Base-by-base conservation (phyloP, 2,888 invertebrate species). In the Xestobium rufovillosum region DNA sequence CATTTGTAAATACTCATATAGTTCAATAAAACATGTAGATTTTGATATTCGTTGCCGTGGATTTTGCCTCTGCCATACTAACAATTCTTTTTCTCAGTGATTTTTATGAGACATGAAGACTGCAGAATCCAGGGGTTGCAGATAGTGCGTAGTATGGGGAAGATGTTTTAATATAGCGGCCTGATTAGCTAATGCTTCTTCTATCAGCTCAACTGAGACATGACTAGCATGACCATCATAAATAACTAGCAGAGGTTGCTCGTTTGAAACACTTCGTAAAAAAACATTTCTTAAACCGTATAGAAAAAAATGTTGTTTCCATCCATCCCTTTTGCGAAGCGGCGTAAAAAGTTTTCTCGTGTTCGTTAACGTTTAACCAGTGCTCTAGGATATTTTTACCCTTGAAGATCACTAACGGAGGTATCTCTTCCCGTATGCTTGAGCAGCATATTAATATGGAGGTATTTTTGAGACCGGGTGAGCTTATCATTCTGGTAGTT, bases 161-260 rank as follows among this genome's bases (percentile, higher is more conserved):
- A n/a, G n/a, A 39, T 17, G 41, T 44, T 35, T 37, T 38, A 36
- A 38, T 26, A 44, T 43, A 8, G 33, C 38, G 3, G 44, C 34
- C 6, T 44, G 8, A 33, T 44, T 44, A 31, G 36, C 34, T 12
- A 35, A 41, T 10, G 51, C 51, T 34, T 48, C 19, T 38, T 47
- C 31, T 10, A 53, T 43, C 17, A 42, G 29, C 32, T 49, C 42
- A 26, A 47, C 34, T 6, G 42, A 37, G 17, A 56, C 41, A 38
- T 55, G 55, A 14, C 52, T 48, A 9, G 40, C 39, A 33, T 55
- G 52, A 3, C 50, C 53, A 45, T 55, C 53, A 36, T 47, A 52
- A n/a, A n/a, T n/a, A n/a, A n/a, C n/a, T n/a, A n/a, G n/a, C n/a
- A n/a, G n/a, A n/a, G n/a, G n/a, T n/a, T n/a, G n/a, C n/a, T n/a